Evolutionary conservation across 2,113 vertebrate genomes (phyloP).

Genomic region (Fulmarus glacialis): DNA sequence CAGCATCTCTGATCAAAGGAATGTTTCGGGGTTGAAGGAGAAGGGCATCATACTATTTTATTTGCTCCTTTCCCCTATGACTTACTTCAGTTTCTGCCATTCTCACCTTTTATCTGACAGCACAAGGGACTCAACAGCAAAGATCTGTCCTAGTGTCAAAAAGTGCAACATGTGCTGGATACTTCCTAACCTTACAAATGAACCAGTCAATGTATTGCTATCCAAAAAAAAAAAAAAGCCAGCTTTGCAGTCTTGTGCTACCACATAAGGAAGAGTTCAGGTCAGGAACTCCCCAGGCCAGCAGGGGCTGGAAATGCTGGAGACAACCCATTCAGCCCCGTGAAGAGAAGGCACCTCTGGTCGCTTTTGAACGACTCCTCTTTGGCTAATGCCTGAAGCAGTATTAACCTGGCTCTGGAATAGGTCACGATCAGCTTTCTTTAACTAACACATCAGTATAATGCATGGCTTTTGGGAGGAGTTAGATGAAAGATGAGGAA

Average conservation of each 20-base stretch:
- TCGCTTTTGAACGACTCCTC: slow-evolving; percentile 62
- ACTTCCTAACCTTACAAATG: slow-evolving; percentile 7
- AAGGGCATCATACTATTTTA: background rate
- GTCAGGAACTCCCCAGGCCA: slow-evolving; percentile 39
- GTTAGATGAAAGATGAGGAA: background rate
- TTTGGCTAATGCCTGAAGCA: slow-evolving; percentile 72
- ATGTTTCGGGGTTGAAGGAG: slow-evolving; percentile 18
- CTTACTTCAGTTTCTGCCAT: background rate
- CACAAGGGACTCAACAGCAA: background rate
- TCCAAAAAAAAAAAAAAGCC: background rate
- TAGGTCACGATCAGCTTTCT: background rate
- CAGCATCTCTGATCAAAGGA: slow-evolving; percentile 18
- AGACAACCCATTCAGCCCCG: slow-evolving; percentile 52
- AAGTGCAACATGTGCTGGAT: slow-evolving; percentile 49
- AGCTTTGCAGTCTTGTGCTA: slow-evolving; percentile 48
- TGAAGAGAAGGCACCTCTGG: slow-evolving; percentile 74
- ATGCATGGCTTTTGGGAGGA: slow-evolving; percentile 11
- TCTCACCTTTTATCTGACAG: slow-evolving; percentile 14
- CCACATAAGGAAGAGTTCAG: slow-evolving; percentile 15
- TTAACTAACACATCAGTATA: slow-evolving; percentile 2
- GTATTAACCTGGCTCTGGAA: slow-evolving; percentile 33
- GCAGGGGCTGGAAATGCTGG: slow-evolving; percentile 51
- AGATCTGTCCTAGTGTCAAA: slow-evolving; percentile 6
- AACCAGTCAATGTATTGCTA: slow-evolving; percentile 33
- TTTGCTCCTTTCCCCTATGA: background rate